Evolutionary conservation across 1,140 invertebrate species (phyloP), one percentile per base, ranked within the genome.

Genomic region (Drosophila pectinifera): DNA sequence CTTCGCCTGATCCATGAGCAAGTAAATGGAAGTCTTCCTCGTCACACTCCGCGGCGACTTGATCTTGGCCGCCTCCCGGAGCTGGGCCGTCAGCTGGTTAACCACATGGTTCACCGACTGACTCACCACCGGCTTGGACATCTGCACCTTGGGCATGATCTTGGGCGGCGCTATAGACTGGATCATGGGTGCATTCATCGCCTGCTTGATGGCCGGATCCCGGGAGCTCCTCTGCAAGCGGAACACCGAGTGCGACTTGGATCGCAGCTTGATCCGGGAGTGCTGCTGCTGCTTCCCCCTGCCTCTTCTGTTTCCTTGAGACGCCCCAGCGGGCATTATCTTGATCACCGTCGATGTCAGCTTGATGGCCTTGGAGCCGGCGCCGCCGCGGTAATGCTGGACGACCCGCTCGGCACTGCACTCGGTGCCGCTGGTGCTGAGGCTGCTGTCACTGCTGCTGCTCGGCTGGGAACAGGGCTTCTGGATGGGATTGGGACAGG

Each of bases 341-440:
- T 76, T 61, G 7, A 86, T 76, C 8, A 86, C 82, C 13, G 82
- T 86, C 5, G 82, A 61, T 1, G 82, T 86, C 2, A 86, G 70
- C 31, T 79, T 79, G 5, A 86, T 22, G 46, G 61, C 61, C 42
- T 78, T 86, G 28, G 16, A 24, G 22, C 48, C 7, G 6, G 10
- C 0, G 4, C 11, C 0, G 6, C 14, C 4, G 10, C 11, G 22
- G 56, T 43, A 22, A 5, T 28, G 4, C 4, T 18, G 24, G n/a
- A 26, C 22, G 3, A 31, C 38, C 0, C 49, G 55, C 26, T 76
- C 41, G 34, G 11, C 34, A 20, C 55, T 57, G 38, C 36, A 45
- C 22, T 51, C 51, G 38, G 48, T 57, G 0, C 42, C 45, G 55
- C 43, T 73, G 41, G 7, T 41, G 53, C 41, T 53, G 16, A 42